These are phyloP conservation scores for Cordilura impudica DNA, from an alignment of 2,888 invertebrate genomes.

Conservation along the genomic window DNA sequence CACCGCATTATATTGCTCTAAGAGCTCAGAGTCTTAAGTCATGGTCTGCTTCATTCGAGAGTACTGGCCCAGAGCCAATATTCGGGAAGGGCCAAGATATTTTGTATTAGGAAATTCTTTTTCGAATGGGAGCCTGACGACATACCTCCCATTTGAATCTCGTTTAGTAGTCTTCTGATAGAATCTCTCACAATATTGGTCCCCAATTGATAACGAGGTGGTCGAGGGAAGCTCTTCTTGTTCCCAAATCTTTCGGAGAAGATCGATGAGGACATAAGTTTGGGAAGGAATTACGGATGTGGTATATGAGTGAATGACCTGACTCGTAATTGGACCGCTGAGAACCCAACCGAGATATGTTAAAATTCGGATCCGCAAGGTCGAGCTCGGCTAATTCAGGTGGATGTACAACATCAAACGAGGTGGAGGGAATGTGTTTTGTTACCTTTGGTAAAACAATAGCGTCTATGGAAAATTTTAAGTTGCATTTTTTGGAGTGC, in stretches of 20 bases:
- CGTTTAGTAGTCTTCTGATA: conserved; percentile 1
- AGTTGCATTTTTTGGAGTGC: background rate
- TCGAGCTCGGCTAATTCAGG: background rate
- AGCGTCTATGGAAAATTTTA: background rate
- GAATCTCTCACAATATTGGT: conserved; percentile 25
- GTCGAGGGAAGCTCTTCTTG: conserved; percentile 4
- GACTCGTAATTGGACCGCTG: background rate
- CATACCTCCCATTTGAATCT: background rate
- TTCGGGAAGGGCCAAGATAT: background rate
- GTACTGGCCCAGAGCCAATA: background rate
- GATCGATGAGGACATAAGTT: background rate
- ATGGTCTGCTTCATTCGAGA: background rate
- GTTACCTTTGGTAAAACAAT: conserved; percentile 10
- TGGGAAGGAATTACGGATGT: background rate
- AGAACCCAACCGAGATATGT: conserved; percentile 3
- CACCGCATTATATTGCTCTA: background rate
- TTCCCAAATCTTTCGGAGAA: conserved; percentile 21
- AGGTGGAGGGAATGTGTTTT: background rate
- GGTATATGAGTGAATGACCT: background rate
- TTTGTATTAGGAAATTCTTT: background rate
- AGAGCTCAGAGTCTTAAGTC: background rate
- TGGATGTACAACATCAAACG: background rate
- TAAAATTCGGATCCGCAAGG: conserved; percentile 4
- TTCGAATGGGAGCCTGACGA: conserved; percentile 11
- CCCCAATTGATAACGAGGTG: background rate